Conservation (phyloP, 2,113 vertebrate species). For the Ictalurus punctatus region DNA sequence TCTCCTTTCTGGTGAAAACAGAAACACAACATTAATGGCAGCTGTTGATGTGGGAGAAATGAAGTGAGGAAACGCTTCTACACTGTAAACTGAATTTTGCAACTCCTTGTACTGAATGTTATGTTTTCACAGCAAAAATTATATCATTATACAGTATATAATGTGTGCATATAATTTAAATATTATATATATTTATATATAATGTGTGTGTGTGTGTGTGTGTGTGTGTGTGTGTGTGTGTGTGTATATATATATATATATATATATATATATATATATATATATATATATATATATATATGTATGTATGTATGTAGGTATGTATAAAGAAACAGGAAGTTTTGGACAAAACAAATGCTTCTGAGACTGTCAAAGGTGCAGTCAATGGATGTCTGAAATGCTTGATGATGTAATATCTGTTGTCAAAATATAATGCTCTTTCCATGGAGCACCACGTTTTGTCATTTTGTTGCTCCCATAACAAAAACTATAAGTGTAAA, state of each 20-base stretch:
- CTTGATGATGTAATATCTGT: background rate
- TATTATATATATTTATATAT: no score
- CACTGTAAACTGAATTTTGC: background rate
- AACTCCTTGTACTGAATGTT: background rate
- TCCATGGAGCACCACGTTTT: background rate
- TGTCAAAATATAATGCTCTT: background rate
- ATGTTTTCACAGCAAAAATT: background rate
- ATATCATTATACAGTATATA: background rate
- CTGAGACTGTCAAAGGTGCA: background rate
- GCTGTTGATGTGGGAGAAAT: background rate
- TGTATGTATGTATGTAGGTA: no score
- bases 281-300: no score
- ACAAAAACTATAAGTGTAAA: background rate
- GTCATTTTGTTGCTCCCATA: background rate
- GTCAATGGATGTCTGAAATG: background rate
- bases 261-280: no score
- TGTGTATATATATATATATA: no score
- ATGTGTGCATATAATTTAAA: background rate
- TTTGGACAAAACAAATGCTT: background rate
- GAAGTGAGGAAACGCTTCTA: background rate
- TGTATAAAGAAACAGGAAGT: background rate
- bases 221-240: no score
- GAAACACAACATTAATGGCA: background rate
- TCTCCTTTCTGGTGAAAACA: background rate
- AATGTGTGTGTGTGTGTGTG: no score